phyloP scores from a whole-genome alignment of 2,888 invertebrate genomes.

The Cenopis cana region DNA sequence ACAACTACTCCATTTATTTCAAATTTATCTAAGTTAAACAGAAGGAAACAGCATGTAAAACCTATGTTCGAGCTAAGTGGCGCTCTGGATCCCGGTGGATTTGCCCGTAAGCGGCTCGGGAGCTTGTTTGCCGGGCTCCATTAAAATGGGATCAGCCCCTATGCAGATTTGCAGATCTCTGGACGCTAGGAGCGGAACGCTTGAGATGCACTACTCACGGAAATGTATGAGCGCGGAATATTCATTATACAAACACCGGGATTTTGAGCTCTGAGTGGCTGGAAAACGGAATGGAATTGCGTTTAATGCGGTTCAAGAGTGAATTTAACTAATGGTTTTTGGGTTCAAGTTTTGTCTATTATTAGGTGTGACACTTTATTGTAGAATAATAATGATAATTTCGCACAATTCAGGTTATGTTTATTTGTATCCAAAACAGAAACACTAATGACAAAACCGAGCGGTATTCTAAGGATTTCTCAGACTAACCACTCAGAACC shows the following conservation, averaged over 20 bases:
- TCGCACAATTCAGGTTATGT: not conserved
- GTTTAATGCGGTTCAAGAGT: not conserved
- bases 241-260: constrained; percentile 44
- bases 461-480: constrained; percentile 1
- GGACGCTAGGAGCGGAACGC: constrained; percentile 57
- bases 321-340: constrained; percentile 24
- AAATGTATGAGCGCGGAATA: constrained; percentile 46
- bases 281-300: constrained; percentile 16
- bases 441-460: not conserved
- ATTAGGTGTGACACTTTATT: not conserved
- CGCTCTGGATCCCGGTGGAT: constrained; percentile 78
- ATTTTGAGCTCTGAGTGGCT: constrained; percentile 31
- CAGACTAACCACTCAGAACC: constrained; percentile 1
- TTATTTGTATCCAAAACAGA: not conserved
- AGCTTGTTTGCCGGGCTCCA: constrained; percentile 84
- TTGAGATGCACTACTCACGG: constrained; percentile 43
- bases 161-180: constrained; percentile 85
- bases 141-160: constrained; percentile 84
- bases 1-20: not conserved
- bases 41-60: constrained; percentile 33
- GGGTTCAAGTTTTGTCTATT: not conserved
- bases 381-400: not conserved
- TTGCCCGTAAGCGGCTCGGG: constrained; percentile 80
- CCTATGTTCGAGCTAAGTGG: constrained; percentile 75
- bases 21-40: constrained; percentile 17